phyloP scores from a whole-genome alignment of 1,140 invertebrate species.

The Zaprionus ornatus region DNA sequence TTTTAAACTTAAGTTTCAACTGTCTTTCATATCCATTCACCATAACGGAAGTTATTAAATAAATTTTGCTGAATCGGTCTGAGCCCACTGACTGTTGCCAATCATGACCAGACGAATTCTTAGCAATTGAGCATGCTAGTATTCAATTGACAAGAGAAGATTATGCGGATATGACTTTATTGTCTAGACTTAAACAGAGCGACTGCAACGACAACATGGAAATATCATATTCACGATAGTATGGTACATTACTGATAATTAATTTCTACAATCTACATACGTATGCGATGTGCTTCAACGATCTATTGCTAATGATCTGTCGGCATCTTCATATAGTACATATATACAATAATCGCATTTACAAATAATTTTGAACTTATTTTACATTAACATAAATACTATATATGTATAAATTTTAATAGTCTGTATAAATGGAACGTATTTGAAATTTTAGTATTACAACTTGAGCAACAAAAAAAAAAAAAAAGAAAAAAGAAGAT shows the following conservation, averaged over 20 bases:
- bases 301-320: background rate
- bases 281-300: background rate
- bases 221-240: background rate
- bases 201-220: background rate
- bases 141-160: background rate
- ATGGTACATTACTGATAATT: background rate
- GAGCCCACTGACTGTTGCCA: too few relatives aligned
- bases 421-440: background rate
- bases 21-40: too few relatives aligned
- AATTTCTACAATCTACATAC: background rate
- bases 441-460: background rate
- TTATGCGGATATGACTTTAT: background rate
- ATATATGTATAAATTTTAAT: background rate
- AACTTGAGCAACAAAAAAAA: conserved; percentile 1
- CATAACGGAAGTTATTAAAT: too few relatives aligned
- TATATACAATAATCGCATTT: background rate
- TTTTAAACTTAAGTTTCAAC: too few relatives aligned
- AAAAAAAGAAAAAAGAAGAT: background rate
- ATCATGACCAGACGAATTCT: too few relatives aligned
- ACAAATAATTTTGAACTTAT: background rate
- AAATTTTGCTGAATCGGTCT: too few relatives aligned
- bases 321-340: background rate
- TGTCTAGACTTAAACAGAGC: background rate
- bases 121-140: background rate
- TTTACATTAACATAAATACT: background rate